Conservation (phyloP, 2,113 vertebrate species). For the Anoplopoma fimbria region DNA sequence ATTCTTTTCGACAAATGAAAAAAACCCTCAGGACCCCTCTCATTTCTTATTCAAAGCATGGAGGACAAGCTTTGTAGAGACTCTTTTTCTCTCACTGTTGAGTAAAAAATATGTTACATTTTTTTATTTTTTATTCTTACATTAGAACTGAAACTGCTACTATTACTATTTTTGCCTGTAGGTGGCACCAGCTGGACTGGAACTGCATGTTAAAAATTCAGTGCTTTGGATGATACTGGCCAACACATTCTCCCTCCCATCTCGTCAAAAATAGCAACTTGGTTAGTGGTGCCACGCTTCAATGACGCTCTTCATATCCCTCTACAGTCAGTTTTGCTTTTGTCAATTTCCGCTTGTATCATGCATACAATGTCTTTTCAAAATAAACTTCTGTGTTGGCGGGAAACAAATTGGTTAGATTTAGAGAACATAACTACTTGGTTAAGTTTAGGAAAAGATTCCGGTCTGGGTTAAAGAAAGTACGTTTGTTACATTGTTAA, state of each 20-base stretch:
- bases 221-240: background rate
- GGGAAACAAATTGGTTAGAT: background rate
- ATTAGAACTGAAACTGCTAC: too few species aligned
- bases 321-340: background rate
- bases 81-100: background rate
- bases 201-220: background rate
- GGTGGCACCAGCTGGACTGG: background rate
- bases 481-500: background rate
- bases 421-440: too few species aligned
- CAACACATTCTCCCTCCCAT: background rate
- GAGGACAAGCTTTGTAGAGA: background rate
- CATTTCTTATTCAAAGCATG: background rate
- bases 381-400: background rate
- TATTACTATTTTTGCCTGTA: background rate
- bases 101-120: constrained; percentile 3
- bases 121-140: too few species aligned
- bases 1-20: constrained; percentile 21
- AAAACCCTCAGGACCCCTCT: background rate
- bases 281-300: background rate
- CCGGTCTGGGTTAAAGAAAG: background rate
- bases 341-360: background rate
- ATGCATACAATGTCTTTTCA: background rate
- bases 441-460: too few species aligned
- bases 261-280: background rate
- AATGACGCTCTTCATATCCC: background rate